phyloP scores from a whole-genome alignment of 2,888 invertebrate species.

The Campoplex nolae region DNA sequence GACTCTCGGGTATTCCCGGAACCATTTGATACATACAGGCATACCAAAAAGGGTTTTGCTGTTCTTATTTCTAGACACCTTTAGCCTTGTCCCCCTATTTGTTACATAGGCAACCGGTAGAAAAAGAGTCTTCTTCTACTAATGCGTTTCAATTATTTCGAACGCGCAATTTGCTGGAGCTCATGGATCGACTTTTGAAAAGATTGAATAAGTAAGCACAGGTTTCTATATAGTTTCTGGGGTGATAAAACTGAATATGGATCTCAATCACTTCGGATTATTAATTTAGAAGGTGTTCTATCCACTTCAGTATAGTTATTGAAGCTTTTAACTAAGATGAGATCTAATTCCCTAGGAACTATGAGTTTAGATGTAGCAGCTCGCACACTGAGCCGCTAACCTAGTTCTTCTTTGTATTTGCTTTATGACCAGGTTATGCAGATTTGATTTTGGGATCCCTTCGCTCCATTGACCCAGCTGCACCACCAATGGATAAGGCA shows the following conservation, averaged over 20 bases:
- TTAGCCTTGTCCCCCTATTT: not conserved
- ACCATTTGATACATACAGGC: conserved; percentile 15
- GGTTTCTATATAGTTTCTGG: not conserved
- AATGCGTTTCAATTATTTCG: conserved; percentile 40
- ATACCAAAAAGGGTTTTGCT: conserved; percentile 9
- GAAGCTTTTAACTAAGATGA: not conserved
- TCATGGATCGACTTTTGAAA: not conserved
- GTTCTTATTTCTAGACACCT: not conserved
- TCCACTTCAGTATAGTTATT: not conserved
- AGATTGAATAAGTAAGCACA: not conserved
- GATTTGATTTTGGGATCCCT: conserved; percentile 23
- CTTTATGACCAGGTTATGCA: conserved; percentile 16
- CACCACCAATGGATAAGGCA: conserved; percentile 32
- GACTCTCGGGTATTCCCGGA: conserved; percentile 18
- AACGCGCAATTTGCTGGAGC: not conserved
- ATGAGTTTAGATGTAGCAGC: not conserved
- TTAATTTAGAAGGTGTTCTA: not conserved
- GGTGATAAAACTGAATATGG: not conserved
- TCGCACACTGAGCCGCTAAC: conserved; percentile 4
- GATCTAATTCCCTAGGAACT: not conserved
- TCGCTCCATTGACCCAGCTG: conserved; percentile 6
- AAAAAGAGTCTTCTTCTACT: not conserved
- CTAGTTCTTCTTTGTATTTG: not conserved
- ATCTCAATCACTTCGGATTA: not conserved
- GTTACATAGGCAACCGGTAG: not conserved